Conservation (phyloP, 64 coral and sea anemone species). For the Porites lutea region DNA sequence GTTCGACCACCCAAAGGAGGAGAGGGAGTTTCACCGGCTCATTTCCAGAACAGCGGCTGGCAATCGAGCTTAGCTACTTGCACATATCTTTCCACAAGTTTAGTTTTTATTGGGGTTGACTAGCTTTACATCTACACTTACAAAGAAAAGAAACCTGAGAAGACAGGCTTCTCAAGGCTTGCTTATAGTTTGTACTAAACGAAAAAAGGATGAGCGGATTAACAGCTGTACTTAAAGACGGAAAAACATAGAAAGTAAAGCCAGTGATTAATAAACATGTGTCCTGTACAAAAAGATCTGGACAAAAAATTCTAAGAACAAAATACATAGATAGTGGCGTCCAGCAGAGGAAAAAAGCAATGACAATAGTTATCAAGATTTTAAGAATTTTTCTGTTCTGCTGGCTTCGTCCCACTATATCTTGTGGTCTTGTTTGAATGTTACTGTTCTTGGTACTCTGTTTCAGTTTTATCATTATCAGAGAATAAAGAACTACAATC, state of each 20-base stretch:
- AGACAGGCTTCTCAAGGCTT: neutral
- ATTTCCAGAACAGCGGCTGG: too few relatives aligned
- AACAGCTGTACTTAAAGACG: conserved; percentile 5
- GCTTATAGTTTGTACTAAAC: neutral
- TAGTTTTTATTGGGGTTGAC: too few relatives aligned
- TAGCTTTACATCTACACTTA: too few relatives aligned
- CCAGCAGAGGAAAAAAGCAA: conserved; percentile 4
- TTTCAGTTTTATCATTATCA: neutral
- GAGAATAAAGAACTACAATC: too few relatives aligned
- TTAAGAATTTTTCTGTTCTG: neutral
- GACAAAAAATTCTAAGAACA: neutral
- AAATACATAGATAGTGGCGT: neutral
- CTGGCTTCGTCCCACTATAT: too few relatives aligned
- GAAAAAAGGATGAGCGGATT: conserved; percentile 17
- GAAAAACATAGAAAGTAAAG: neutral
- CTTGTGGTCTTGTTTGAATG: neutral
- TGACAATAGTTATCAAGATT: neutral
- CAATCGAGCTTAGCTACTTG: too few relatives aligned
- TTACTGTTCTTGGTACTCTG: neutral
- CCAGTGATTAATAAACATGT: neutral
- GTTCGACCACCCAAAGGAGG: too few relatives aligned
- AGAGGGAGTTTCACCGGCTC: too few relatives aligned
- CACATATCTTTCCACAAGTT: too few relatives aligned
- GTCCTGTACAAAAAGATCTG: neutral
- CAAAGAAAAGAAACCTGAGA: neutral